phyloP scores from a whole-genome alignment of 2,888 invertebrate species.

The Druceiella hillmani region DNA sequence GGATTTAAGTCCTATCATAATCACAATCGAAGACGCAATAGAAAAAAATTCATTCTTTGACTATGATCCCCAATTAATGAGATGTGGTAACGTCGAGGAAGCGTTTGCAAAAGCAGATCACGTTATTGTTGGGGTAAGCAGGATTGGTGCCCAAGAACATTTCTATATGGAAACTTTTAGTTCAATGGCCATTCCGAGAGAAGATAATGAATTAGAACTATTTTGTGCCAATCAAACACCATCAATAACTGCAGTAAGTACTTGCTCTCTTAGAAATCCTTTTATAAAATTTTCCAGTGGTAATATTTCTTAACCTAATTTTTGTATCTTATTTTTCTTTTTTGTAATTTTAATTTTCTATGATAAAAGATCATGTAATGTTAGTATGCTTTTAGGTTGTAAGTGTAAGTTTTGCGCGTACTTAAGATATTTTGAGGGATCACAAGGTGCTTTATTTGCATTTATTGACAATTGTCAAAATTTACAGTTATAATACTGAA shows the following conservation, averaged over 20 bases:
- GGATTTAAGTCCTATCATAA: constrained; percentile 70
- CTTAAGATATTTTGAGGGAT: too few relatives aligned
- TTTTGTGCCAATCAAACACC: constrained; percentile 83
- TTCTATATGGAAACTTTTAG: constrained; percentile 92
- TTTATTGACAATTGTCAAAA: too few relatives aligned
- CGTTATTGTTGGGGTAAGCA: constrained; percentile 65
- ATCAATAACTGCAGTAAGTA: constrained; percentile 60
- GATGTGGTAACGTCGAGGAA: constrained; percentile 61
- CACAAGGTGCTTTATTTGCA: too few relatives aligned
- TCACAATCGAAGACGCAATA: constrained; percentile 88
- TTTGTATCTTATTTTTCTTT: too few relatives aligned
- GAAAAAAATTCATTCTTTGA: constrained; percentile 64
- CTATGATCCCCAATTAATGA: constrained; percentile 52
- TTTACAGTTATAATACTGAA: too few relatives aligned
- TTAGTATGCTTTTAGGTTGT: too few relatives aligned
- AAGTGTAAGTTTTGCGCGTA: too few relatives aligned
- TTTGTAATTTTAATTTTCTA: too few relatives aligned
- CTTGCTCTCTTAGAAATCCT: too few relatives aligned
- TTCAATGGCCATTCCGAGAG: constrained; percentile 65
- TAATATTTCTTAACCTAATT: too few relatives aligned
- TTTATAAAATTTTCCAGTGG: too few relatives aligned
- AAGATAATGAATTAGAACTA: constrained; percentile 81
- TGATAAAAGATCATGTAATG: too few relatives aligned
- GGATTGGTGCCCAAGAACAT: constrained; percentile 92
- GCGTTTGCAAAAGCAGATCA: constrained; percentile 65